phyloP scores from a whole-genome alignment of 2,888 invertebrate genomes.

The Pachycephus smyrnensis region DNA sequence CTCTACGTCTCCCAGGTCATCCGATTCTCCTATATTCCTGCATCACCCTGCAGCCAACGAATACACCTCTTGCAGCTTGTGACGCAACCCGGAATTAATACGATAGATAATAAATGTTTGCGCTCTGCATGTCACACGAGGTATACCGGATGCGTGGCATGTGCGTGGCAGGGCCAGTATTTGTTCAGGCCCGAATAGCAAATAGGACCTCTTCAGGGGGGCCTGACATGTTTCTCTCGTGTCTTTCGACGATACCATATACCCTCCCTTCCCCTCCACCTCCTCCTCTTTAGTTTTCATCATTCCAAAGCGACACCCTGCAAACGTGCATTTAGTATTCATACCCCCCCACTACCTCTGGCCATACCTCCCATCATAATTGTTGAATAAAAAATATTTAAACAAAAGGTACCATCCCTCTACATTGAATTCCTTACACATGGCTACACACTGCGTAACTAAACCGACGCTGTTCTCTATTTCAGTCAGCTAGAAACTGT shows the following conservation, averaged over 20 bases:
- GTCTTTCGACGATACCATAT: not conserved
- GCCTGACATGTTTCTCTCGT: not conserved
- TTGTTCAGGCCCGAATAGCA: conserved; percentile 54
- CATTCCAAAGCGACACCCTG: not conserved
- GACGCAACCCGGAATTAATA: conserved; percentile 34
- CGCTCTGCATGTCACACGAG: conserved; percentile 35
- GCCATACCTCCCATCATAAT: not conserved
- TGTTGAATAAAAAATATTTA: not conserved
- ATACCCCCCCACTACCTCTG: not conserved
- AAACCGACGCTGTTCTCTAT: conserved; percentile 1
- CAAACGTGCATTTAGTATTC: not conserved
- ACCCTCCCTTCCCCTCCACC: not conserved
- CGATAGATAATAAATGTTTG: conserved; percentile 52
- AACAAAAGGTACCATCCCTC: not conserved
- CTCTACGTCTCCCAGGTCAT: not conserved
- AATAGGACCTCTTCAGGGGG: conserved; percentile 33
- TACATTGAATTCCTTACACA: not conserved
- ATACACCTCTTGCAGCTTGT: not conserved
- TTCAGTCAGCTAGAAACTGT: not conserved
- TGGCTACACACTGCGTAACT: not conserved
- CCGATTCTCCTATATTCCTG: not conserved
- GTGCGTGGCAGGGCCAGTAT: conserved; percentile 51
- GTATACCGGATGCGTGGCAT: conserved; percentile 44
- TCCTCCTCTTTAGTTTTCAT: not conserved
- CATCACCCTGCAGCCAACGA: not conserved